Evolutionary conservation across 64 coral and sea anemone species (phyloP), one percentile per base, ranked within the genome.

Genomic region (Montipora capricornis): DNA sequence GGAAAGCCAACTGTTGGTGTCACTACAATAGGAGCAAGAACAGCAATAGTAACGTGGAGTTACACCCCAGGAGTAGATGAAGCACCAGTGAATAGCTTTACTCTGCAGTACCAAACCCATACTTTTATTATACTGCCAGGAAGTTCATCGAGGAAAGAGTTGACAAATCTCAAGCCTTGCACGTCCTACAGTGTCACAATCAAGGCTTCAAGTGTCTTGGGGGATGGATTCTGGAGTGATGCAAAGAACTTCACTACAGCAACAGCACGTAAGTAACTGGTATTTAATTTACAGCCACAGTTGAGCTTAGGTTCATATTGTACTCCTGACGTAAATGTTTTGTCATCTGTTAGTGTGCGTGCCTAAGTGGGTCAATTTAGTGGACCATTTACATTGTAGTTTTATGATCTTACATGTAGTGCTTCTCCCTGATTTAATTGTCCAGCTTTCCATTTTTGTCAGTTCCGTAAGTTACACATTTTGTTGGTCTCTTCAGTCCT

Each of bases 161-260:
- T 88, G 2, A 2, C 53, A 6, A 8, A 76, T 15, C 70, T 88
- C 5, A 76, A 88, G 20, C 87, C 76, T 17, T 90, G 69, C 52
- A 79, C 75, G 14, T 8, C 4, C 75, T 90, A 79, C 55, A 79
- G 7, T 14, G 17, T 64, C 12, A 78, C 8, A 0, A 78, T 77
- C 49, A 89, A 45, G 8, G 87, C 74, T 1, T 79, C 47, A 1
- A 90, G 88, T 68, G 19, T 45, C 47, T 76, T 90, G 4, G 88
- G 88, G 1, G 5, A 5, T 49, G 75, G 88, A 17, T 1, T 20
- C 3, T 90, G 88, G 88, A 90, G 75, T 45, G 17, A 3, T 49
- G 5, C 19, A 0, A 0, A 5, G 10, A 70, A 12, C 9, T 15
- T 26, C 10, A 20, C 0, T 20, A 90, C 88, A 24, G 2, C 24